phyloP scores from a whole-genome alignment of 2,888 invertebrate genomes.

The Drosophila pegasa region DNA sequence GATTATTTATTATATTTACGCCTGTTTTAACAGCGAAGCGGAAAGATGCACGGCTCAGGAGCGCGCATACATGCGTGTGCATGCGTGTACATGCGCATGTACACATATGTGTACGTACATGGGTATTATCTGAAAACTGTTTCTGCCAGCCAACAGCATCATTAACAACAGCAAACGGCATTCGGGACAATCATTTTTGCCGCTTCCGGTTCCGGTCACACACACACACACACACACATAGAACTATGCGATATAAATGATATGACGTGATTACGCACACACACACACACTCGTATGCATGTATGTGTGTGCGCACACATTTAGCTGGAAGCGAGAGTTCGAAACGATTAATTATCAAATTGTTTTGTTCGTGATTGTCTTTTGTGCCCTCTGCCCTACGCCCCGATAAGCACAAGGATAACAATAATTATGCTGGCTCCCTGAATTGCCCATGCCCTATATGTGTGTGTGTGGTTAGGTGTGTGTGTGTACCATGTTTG shows the following conservation, averaged over 20 bases:
- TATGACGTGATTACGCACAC: constrained; percentile 50
- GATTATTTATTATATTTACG: constrained; percentile 27
- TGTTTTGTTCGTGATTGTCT: constrained; percentile 59
- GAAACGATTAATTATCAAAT: constrained; percentile 69
- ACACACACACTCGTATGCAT: constrained; percentile 9
- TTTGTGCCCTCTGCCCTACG: constrained; percentile 39
- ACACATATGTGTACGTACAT: not conserved
- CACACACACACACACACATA: constrained; percentile 7
- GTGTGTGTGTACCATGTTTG: constrained; percentile 8
- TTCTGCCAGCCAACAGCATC: constrained; percentile 12
- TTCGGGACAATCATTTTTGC: constrained; percentile 44
- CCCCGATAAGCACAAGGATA: constrained; percentile 43
- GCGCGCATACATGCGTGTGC: not conserved
- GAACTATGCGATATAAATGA: constrained; percentile 44
- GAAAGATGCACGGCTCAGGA: not conserved
- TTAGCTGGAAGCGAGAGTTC: constrained; percentile 39
- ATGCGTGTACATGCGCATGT: too few species aligned
- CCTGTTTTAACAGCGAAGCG: constrained; percentile 2
- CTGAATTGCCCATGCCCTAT: constrained; percentile 14
- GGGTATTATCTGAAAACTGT: constrained; percentile 6
- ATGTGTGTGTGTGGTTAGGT: not conserved
- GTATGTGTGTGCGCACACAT: constrained; percentile 7
- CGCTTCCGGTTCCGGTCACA: constrained; percentile 49
- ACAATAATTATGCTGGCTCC: constrained; percentile 59
- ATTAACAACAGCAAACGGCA: constrained; percentile 12